A percentile compares a stretch with the other conserved stretches of the same genome.
Evolutionary conservation across 35 echinoderm and acorn worm species (phyloP).

Genomic region (Patiria miniata): DNA sequence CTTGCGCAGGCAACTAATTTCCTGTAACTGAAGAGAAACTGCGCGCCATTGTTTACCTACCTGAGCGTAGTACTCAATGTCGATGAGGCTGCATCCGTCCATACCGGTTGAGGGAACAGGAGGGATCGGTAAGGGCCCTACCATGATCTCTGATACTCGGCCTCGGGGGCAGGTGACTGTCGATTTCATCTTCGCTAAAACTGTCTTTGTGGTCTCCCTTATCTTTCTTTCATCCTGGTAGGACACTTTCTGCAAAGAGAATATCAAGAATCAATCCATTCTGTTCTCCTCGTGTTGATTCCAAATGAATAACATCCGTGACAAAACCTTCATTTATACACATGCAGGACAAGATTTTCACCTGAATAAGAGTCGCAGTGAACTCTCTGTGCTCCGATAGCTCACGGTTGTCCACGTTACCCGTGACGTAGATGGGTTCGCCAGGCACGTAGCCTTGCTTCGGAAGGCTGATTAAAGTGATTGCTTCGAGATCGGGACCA

Average conservation of each 20-base stretch:
- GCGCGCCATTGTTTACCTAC: slow-evolving; percentile 44
- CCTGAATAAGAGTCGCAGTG: not conserved
- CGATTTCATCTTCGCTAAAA: not conserved
- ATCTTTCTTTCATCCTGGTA: too few relatives aligned
- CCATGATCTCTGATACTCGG: not conserved
- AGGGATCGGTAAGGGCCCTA: slow-evolving; percentile 43
- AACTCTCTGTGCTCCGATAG: not conserved
- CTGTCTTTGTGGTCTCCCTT: not conserved
- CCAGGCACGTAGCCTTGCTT: slow-evolving; percentile 11
- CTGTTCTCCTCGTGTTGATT: too few relatives aligned
- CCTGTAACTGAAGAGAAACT: too few relatives aligned
- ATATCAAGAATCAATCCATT: too few relatives aligned
- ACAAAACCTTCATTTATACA: too few relatives aligned
- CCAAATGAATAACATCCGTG: too few relatives aligned
- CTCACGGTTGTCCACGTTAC: not conserved
- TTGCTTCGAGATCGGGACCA: not conserved
- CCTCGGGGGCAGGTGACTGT: not conserved
- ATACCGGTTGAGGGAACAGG: slow-evolving; percentile 74
- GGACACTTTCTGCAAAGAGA: too few relatives aligned
- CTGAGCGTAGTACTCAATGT: slow-evolving; percentile 82
- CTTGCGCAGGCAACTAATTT: too few relatives aligned
- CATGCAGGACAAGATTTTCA: not conserved
- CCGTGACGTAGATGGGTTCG: not conserved
- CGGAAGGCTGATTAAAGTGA: not conserved
- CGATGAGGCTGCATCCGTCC: slow-evolving; percentile 75